Conservation (phyloP, 2,113 vertebrate species). For the Salvelinus namaycush region DNA sequence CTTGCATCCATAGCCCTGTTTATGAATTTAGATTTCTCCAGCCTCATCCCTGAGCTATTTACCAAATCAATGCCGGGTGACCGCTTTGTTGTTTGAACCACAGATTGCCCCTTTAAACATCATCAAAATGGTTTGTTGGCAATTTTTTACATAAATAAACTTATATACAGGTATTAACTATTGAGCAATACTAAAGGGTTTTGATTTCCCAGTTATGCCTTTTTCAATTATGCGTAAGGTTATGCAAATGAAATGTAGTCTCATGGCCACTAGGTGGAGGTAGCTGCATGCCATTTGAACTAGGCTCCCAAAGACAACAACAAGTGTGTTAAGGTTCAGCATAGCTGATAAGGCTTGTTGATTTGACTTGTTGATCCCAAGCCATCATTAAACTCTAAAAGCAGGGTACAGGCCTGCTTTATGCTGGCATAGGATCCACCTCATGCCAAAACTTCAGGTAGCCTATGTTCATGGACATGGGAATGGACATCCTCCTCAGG, state of each 20-base stretch:
- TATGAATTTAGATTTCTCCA: too few species aligned
- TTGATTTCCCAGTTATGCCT: neutral
- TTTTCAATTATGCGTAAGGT: neutral
- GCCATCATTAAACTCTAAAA: neutral
- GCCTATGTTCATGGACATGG: neutral
- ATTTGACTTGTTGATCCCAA: neutral
- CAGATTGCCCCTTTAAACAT: too few species aligned
- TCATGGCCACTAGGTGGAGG: slow-evolving; percentile 60
- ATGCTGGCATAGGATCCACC: neutral
- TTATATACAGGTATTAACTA: too few species aligned
- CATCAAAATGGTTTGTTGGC: too few species aligned
- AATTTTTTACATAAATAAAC: too few species aligned
- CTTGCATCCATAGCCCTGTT: too few species aligned
- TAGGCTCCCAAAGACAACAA: too few species aligned
- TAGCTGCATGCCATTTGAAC: slow-evolving; percentile 13
- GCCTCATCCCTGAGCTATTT: too few species aligned
- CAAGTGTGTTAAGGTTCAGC: neutral
- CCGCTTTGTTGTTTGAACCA: too few species aligned
- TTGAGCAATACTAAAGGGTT: too few species aligned
- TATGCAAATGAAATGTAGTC: slow-evolving; percentile 28
- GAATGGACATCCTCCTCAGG: slow-evolving; percentile 2
- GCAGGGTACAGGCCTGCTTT: neutral
- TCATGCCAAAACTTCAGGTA: neutral
- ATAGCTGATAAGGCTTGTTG: neutral
- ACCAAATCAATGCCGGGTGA: too few species aligned